These are phyloP conservation scores for Meandrina meandrites DNA, from an alignment of 92 coral and sea anemone species.

Conservation along the genomic window DNA sequence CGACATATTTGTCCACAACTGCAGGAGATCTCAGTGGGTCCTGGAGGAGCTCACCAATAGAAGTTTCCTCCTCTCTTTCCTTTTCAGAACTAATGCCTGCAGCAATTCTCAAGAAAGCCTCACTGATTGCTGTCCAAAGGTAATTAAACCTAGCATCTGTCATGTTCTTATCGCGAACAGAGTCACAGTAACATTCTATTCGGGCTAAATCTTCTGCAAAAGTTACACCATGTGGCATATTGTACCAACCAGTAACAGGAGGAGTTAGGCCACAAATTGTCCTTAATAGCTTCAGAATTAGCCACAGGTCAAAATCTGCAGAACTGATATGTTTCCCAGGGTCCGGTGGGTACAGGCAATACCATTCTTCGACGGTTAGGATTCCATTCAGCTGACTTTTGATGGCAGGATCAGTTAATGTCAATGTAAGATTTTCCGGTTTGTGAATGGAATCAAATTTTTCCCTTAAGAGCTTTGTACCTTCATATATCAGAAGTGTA, in stretches of 20 bases:
- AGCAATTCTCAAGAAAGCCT: background rate
- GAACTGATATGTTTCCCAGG: background rate
- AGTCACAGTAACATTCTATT: background rate
- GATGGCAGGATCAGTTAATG: background rate
- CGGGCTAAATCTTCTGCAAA: background rate
- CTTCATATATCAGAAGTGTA: background rate
- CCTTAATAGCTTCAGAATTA: background rate
- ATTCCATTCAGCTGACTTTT: background rate
- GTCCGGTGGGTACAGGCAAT: background rate
- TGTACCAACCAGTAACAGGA: background rate
- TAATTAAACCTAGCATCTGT: background rate
- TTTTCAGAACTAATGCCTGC: background rate
- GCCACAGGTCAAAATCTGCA: background rate
- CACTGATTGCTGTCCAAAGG: background rate
- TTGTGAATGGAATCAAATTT: background rate
- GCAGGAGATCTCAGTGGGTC: background rate
- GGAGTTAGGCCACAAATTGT: background rate
- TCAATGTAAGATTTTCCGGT: background rate
- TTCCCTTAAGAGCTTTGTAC: background rate
- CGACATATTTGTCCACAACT: background rate
- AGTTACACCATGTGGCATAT: background rate
- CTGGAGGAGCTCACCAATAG: background rate
- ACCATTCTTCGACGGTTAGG: too few relatives aligned
- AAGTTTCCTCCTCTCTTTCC: background rate
- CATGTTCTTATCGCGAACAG: background rate